Evolutionary conservation across 1,140 invertebrate genomes (phyloP).

Genomic region (Anoplophora glabripennis): DNA sequence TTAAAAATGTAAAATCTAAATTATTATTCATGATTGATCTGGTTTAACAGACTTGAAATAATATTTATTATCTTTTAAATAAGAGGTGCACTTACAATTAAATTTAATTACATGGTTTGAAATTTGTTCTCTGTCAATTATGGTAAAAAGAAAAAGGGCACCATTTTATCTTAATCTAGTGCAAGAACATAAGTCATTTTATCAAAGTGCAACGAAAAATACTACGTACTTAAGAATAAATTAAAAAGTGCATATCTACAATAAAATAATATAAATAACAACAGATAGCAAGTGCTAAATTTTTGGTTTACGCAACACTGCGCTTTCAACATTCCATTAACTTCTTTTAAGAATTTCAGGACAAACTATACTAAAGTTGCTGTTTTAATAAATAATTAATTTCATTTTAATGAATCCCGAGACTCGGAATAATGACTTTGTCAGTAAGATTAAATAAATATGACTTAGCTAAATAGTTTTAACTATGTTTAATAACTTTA

Average conservation of each 20-base stretch:
- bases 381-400: too few relatives aligned
- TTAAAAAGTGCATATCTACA: conserved; percentile 16
- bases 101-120: neutral
- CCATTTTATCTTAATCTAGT: neutral
- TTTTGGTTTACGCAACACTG: conserved; percentile 5
- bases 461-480: conserved; percentile 2
- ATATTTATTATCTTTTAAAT: neutral
- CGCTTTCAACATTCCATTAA: conserved; percentile 5
- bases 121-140: neutral
- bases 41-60: neutral
- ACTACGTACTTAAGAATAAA: conserved; percentile 10
- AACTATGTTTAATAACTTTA: too few relatives aligned
- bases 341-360: too few relatives aligned
- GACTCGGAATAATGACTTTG: too few relatives aligned
- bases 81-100: neutral
- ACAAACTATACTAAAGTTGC: too few relatives aligned
- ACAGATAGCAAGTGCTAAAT: conserved; percentile 4
- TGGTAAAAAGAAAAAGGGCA: neutral
- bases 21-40: neutral
- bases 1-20: neutral
- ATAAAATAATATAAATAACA: conserved; percentile 16
- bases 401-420: too few relatives aligned
- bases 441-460: neutral
- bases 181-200: conserved; percentile 7
- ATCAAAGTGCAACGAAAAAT: conserved; percentile 17